These are phyloP conservation scores for Trachurus trachurus DNA, from an alignment of 2,797 vertebrate genomes.

Conservation along the genomic window DNA sequence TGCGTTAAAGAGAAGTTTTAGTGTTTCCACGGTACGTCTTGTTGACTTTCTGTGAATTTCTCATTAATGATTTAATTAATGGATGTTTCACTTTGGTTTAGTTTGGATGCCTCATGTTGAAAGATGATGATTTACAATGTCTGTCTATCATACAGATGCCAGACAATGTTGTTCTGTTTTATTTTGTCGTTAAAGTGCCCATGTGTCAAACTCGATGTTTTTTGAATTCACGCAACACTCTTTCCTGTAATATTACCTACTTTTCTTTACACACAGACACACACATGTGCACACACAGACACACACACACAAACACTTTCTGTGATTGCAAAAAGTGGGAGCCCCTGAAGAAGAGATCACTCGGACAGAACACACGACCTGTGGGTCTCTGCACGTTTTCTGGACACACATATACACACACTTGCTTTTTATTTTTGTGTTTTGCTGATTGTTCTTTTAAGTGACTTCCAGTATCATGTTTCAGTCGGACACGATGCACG, in stretches of 20 bases:
- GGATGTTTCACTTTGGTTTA: slow-evolving; percentile 95
- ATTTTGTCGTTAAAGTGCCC: slow-evolving; percentile 78
- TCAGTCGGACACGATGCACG: slow-evolving; percentile 56
- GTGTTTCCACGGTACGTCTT: slow-evolving; percentile 97
- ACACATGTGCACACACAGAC: slow-evolving; percentile 38
- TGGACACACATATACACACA: slow-evolving; percentile 26
- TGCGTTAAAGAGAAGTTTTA: slow-evolving; percentile 87
- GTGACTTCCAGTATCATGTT: slow-evolving; percentile 57
- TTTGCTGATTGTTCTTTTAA: slow-evolving; percentile 40
- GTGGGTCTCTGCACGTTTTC: slow-evolving; percentile 75
- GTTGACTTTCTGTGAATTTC: slow-evolving; percentile 95
- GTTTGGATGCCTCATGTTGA: slow-evolving; percentile 97
- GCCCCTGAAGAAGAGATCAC: slow-evolving; percentile 85
- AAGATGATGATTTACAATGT: slow-evolving; percentile 88
- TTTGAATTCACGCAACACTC: slow-evolving; percentile 58
- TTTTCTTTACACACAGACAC: slow-evolving; percentile 53
- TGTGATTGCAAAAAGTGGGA: slow-evolving; percentile 75
- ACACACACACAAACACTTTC: slow-evolving; percentile 45
- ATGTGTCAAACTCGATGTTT: slow-evolving; percentile 80
- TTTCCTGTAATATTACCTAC: slow-evolving; percentile 66
- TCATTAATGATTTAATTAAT: slow-evolving; percentile 94
- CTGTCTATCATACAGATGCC: slow-evolving; percentile 77
- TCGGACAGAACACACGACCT: slow-evolving; percentile 62
- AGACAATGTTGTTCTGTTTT: slow-evolving; percentile 68
- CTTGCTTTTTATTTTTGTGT: slow-evolving; percentile 53